Conservation (phyloP, 2,888 invertebrate species). For the Fragum sueziense region DNA sequence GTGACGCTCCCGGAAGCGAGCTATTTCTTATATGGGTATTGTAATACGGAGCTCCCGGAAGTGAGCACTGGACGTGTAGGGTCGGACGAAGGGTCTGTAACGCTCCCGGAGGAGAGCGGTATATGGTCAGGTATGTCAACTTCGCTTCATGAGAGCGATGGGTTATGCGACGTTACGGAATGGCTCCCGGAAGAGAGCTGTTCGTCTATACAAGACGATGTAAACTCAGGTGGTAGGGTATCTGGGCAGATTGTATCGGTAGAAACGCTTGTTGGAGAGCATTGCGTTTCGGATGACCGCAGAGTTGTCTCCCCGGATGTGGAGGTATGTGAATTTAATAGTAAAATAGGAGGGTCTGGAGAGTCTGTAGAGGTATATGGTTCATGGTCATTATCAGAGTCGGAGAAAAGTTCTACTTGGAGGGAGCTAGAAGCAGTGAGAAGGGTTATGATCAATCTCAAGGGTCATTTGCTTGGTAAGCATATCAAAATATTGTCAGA, state of each 20-base stretch:
- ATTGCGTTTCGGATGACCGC: background rate
- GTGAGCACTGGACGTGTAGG: background rate
- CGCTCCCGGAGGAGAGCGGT: slow-evolving; percentile 11
- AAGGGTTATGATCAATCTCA: background rate
- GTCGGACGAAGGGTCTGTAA: background rate
- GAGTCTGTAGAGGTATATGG: background rate
- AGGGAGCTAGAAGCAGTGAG: slow-evolving; percentile 18
- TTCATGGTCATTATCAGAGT: background rate
- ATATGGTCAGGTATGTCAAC: background rate
- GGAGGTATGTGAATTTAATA: background rate
- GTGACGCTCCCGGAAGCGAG: background rate
- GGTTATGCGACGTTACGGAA: background rate
- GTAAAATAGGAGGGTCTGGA: background rate
- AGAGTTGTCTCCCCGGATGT: background rate
- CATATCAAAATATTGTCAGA: slow-evolving; percentile 10
- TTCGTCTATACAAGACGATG: background rate
- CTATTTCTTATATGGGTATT: background rate
- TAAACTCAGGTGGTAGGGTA: background rate
- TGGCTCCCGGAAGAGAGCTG: background rate
- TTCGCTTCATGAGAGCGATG: background rate
- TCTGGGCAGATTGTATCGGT: background rate
- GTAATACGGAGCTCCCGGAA: slow-evolving; percentile 1
- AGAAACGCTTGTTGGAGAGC: background rate
- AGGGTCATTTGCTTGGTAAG: background rate
- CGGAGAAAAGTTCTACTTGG: slow-evolving; percentile 18